phyloP scores from a whole-genome alignment of 1,140 invertebrate species.

The Dermatophagoides farinae region DNA sequence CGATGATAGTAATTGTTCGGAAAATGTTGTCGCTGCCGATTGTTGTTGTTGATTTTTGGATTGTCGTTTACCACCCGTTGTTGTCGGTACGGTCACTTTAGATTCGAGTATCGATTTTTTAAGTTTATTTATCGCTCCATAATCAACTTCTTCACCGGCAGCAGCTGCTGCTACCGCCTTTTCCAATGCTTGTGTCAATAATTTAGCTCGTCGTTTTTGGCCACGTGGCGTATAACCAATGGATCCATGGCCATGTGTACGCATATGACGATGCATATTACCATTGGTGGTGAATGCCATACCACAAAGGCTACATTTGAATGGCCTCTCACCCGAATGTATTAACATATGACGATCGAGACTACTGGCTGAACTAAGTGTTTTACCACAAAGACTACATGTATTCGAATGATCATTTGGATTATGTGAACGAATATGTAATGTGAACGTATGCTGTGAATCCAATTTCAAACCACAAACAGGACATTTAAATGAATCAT shows the following conservation, averaged over 20 bases:
- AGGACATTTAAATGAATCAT: slow-evolving; percentile 30
- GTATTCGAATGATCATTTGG: slow-evolving; percentile 27
- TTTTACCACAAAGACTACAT: slow-evolving; percentile 32
- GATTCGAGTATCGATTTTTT: not conserved
- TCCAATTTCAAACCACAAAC: slow-evolving; percentile 38
- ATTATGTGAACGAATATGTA: slow-evolving; percentile 44
- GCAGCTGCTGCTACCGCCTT: not conserved
- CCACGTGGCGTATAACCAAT: slow-evolving; percentile 5
- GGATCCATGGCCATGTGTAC: slow-evolving; percentile 35
- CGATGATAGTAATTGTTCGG: too few relatives aligned
- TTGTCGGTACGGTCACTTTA: not conserved
- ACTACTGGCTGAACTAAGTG: slow-evolving; percentile 50
- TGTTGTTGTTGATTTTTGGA: too few relatives aligned
- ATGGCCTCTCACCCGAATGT: slow-evolving; percentile 50
- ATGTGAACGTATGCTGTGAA: slow-evolving; percentile 41
- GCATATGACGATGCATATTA: slow-evolving; percentile 64
- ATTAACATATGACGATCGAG: slow-evolving; percentile 50
- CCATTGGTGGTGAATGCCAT: slow-evolving; percentile 69
- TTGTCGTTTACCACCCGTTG: not conserved
- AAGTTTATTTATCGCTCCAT: not conserved
- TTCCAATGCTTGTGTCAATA: not conserved
- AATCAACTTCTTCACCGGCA: not conserved
- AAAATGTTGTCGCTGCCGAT: too few relatives aligned
- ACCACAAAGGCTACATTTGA: slow-evolving; percentile 51
- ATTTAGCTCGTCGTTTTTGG: not conserved